Base-by-base conservation (phyloP, 2,888 invertebrate genomes). In the Plagodis dolabraria region DNA sequence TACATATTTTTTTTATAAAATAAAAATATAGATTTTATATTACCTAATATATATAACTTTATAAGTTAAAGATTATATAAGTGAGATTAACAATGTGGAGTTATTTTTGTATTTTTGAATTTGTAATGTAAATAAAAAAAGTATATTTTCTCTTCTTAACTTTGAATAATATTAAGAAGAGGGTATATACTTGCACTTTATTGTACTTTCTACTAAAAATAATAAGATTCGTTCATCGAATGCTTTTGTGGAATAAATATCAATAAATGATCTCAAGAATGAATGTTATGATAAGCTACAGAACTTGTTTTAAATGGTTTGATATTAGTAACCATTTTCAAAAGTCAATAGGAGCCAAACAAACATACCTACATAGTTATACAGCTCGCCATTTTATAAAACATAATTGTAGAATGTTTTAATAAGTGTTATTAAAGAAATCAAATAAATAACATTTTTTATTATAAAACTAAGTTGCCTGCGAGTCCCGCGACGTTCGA, bases 351-450 rank as follows among this genome's bases (percentile, higher is more conserved):
- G 66, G 69, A 78, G 69, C 75, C 79, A 77, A 79, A 81, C 74
- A 77, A 77, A 66, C 76, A 74, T 74, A 74, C 40, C 40, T 8
- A 40, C 73, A 69, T 68, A 74, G 68, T 67, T 77, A 76, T 77
- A 79, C 76, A 76, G 77, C 76, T 80, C 85, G 87, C 87, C 88
- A 89, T 88, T 87, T 84, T 85, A 73, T 87, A 85, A 65, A 70
- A 68, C 67, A 70, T 89, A 85, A 86, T 76, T 83, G 85, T 87
- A 87, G 87, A 78, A 83, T 74, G 81, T 86, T 86, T 82, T 84
- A 85, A 77, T 87, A 87, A 67, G 85, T 87, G 90, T 91, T 90
- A 89, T 79, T 89, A 89, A 90, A 91, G 82, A 86, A 82, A 79
- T 77, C 77, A 74, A 75, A 75, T 66, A 66, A 71, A 51, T 52